Percentiles rank a stretch among this genome's conserved stretches.
Conservation (phyloP, 2,797 vertebrate genomes). For the Melanogrammus aeglefinus region DNA sequence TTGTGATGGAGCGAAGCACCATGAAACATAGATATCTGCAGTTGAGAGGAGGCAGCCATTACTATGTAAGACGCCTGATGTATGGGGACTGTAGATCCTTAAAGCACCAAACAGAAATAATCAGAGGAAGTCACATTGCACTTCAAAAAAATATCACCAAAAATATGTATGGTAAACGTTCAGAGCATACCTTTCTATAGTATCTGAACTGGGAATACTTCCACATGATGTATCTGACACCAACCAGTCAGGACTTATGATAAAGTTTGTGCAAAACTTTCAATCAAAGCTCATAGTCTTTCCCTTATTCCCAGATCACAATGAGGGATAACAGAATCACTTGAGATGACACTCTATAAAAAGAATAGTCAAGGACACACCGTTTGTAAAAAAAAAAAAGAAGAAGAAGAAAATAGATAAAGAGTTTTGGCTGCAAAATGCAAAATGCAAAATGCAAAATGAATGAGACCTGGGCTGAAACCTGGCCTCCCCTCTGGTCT, state of each 20-base stretch:
- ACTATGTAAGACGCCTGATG: background rate
- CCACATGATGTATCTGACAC: background rate
- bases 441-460: too few relatives aligned
- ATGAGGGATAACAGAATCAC: background rate
- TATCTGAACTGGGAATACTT: background rate
- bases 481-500: slow-evolving; percentile 40
- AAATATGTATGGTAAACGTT: background rate
- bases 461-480: slow-evolving; percentile 33
- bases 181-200: background rate
- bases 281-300: too few relatives aligned
- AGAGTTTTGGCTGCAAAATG: background rate
- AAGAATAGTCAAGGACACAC: background rate
- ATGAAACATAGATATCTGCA: background rate
- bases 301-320: too few relatives aligned
- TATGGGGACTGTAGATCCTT: background rate
- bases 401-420: background rate
- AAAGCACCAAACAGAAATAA: background rate
- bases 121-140: background rate
- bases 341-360: background rate
- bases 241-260: too few relatives aligned
- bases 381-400: background rate
- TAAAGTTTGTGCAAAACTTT: too few relatives aligned
- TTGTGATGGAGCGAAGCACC: background rate
- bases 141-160: background rate
- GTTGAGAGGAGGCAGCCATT: background rate